Percentiles rank a stretch among this genome's conserved stretches.
These are phyloP conservation scores for Pterocles gutturalis DNA, from an alignment of 2,113 vertebrate genomes.

Conservation along the genomic window DNA sequence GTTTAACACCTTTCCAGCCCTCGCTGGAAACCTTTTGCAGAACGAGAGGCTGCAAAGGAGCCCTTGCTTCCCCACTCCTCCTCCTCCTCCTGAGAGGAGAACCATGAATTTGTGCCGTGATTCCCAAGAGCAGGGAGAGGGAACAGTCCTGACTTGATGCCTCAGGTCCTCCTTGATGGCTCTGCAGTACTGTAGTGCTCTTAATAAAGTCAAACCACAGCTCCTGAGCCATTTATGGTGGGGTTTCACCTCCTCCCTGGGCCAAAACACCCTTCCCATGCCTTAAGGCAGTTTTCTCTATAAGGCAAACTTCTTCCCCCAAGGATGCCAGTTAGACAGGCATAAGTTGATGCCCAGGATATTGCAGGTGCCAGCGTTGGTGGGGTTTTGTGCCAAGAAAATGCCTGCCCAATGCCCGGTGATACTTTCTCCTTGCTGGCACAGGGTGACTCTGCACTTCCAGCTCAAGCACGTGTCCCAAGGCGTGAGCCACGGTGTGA, in stretches of 20 bases:
- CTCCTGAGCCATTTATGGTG: accelerated
- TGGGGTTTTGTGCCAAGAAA: background rate
- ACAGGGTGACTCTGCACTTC: background rate
- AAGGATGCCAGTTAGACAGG: accelerated
- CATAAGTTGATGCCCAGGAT: too few species aligned
- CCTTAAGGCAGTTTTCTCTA: background rate
- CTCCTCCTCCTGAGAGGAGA: background rate
- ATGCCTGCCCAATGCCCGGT: accelerated
- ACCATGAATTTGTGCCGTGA: background rate
- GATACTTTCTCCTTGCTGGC: background rate
- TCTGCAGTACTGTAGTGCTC: background rate
- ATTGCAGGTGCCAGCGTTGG: background rate
- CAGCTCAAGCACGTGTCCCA: background rate
- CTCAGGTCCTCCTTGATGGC: background rate
- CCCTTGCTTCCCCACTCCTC: background rate
- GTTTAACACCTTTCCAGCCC: slow-evolving; percentile 14
- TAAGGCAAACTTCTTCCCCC: background rate
- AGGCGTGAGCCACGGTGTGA: accelerated
- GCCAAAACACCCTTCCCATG: background rate
- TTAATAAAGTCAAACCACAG: background rate
- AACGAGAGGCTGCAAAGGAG: background rate
- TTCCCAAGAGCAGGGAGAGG: accelerated
- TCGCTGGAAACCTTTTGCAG: background rate
- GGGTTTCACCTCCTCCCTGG: background rate
- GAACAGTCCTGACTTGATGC: too few species aligned